Evolutionary conservation across 2,888 invertebrate genomes (phyloP), one percentile per base, ranked within the genome.

Genomic region (Rotaria macrura): DNA sequence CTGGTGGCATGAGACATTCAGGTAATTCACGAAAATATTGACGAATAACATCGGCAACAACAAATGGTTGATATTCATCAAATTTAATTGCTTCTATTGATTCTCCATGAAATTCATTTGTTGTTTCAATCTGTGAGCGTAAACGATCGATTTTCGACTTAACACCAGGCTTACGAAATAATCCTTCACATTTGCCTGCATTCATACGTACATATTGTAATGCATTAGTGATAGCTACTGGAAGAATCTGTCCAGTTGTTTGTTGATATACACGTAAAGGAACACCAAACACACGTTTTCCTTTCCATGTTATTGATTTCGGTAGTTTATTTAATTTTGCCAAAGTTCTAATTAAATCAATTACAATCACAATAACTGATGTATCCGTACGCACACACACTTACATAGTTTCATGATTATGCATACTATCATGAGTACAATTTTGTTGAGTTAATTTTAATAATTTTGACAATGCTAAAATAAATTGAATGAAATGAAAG

Each of bases 111-210:
- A 5, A 20, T 29, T 47, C 83, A 54, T 84, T 34, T 10, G 20
- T 34, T 49, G 84, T 34, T 38, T 84, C 54, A 38, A 84, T 84
- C 52, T 84, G 34, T 10, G 23, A 23, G n/a, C 54, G 38, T 84
- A 84, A n/a, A 52, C 54, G 52, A 23, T 49, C 84, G 3, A 84
- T 84, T 54, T 84, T 84, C 5, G 84, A 84, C 52, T 84, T 84
- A 38, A 84, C 84, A 38, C 52, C 84, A 34, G 84, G 84, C 20
- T 84, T 84, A 52, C 84, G 84, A 84, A 84, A 84, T 84, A 84
- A 52, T 43, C 54, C 84, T 49, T 52, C 54, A 38, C 54, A 84
- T 54, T 84, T 54, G 10, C 52, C 49, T 7, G 84, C 49, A 34
- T 52, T 47, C 23, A 54, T 43, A 52, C 49, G 84, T 10, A 84